These are phyloP conservation scores for Drosophila gunungcola DNA, from an alignment of 1,140 invertebrate genomes.

Conservation along the genomic window DNA sequence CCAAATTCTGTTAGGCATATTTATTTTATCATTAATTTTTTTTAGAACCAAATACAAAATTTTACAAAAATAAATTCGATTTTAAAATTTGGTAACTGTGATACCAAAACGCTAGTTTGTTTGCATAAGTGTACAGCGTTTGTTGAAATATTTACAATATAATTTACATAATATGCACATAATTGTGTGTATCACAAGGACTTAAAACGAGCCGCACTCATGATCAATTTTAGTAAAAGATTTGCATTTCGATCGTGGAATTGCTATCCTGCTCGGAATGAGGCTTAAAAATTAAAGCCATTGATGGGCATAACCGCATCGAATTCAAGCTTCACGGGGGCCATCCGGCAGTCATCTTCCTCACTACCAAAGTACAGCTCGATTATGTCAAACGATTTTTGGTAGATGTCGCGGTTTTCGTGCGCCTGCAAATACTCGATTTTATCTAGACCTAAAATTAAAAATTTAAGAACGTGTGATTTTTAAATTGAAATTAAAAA, in stretches of 20 bases:
- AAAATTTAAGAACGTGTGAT: background rate
- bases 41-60: too few relatives aligned
- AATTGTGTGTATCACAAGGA: too few relatives aligned
- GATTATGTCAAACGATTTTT: constrained; percentile 98
- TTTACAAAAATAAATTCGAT: too few relatives aligned
- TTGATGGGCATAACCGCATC: constrained; percentile 89
- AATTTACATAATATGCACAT: too few relatives aligned
- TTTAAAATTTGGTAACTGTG: too few relatives aligned
- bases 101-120: too few relatives aligned
- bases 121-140: too few relatives aligned
- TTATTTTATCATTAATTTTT: too few relatives aligned
- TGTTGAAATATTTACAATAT: too few relatives aligned
- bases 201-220: too few relatives aligned
- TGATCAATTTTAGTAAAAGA: background rate
- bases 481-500: constrained; percentile 12
- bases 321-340: constrained; percentile 93
- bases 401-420: constrained; percentile 98
- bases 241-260: background rate
- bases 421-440: constrained; percentile 98
- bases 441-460: constrained; percentile 93
- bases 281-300: constrained; percentile 91
- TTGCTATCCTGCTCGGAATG: background rate
- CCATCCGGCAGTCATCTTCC: constrained; percentile 93
- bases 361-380: constrained; percentile 97
- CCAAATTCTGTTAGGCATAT: too few relatives aligned